These are phyloP conservation scores for Sussaba pulchella DNA, from an alignment of 2,888 invertebrate species.

Conservation along the genomic window DNA sequence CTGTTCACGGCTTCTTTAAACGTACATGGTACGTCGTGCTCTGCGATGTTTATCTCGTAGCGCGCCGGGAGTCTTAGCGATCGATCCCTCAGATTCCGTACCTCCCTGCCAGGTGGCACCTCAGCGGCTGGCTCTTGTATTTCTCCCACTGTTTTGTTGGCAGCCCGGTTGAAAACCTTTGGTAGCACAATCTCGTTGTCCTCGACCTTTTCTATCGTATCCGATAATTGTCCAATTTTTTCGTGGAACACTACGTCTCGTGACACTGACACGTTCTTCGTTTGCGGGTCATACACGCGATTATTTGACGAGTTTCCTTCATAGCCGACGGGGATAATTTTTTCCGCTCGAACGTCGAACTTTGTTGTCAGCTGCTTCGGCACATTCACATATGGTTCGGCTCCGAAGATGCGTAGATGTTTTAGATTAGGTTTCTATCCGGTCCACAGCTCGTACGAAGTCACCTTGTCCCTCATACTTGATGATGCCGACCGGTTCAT, in stretches of 20 bases:
- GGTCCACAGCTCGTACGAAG: conserved; percentile 47
- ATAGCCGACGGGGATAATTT: conserved; percentile 56
- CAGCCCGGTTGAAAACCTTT: conserved; percentile 43
- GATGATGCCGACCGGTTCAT: conserved; percentile 45
- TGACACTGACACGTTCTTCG: conserved; percentile 42
- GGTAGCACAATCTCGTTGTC: conserved; percentile 35
- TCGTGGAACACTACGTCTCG: conserved; percentile 43
- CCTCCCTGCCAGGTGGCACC: not conserved
- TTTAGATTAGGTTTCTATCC: conserved; percentile 37
- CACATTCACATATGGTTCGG: conserved; percentile 55
- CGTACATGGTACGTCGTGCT: conserved; percentile 30
- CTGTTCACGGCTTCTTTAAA: conserved; percentile 49
- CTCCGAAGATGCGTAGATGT: conserved; percentile 62
- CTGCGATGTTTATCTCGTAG: conserved; percentile 54
- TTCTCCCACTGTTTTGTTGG: conserved; percentile 24
- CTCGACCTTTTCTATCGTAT: not conserved
- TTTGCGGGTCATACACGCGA: conserved; percentile 45
- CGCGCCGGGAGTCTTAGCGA: conserved; percentile 26
- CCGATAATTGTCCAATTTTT: not conserved
- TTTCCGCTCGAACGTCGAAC: conserved; percentile 48
- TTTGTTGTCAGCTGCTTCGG: conserved; percentile 57
- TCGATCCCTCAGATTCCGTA: conserved; percentile 35
- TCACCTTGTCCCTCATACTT: not conserved
- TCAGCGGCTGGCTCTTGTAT: conserved; percentile 10
- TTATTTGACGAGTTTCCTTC: conserved; percentile 59